Conservation (phyloP, 2,113 vertebrate genomes). For the Nerophis lumbriciformis region DNA sequence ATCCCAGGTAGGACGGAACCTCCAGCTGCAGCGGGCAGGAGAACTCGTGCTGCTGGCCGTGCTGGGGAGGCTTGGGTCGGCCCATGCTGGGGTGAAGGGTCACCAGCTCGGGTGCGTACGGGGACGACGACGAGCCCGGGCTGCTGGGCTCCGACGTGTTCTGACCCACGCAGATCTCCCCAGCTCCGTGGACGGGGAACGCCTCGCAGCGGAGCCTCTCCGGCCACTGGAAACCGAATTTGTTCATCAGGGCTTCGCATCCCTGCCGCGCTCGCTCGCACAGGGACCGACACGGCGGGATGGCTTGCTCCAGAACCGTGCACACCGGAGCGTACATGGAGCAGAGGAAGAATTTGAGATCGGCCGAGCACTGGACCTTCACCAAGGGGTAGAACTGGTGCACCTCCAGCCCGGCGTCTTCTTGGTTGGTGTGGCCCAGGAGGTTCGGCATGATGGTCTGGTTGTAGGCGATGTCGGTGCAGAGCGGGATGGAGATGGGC, state of each 20-base stretch:
- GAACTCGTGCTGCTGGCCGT: constrained; percentile 72
- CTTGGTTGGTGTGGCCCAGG: constrained; percentile 89
- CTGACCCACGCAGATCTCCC: constrained; percentile 89
- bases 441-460: constrained; percentile 93
- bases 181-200: constrained; percentile 85
- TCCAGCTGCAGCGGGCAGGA: constrained; percentile 87
- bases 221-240: constrained; percentile 93
- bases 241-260: constrained; percentile 91
- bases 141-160: constrained; percentile 83
- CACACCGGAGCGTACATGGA: constrained; percentile 93
- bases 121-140: constrained; percentile 70
- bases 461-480: constrained; percentile 91
- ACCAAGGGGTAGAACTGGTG: constrained; percentile 92
- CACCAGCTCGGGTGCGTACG: constrained; percentile 68
- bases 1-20: constrained; percentile 88
- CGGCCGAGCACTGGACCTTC: constrained; percentile 86
- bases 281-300: constrained; percentile 84
- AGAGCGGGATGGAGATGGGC: constrained; percentile 87
- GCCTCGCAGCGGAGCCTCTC: constrained; percentile 86
- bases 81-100: constrained; percentile 65
- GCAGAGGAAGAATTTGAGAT: constrained; percentile 88
- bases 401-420: constrained; percentile 88
- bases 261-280: constrained; percentile 86
- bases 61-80: constrained; percentile 34
- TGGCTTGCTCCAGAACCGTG: constrained; percentile 87